Percentiles rank a stretch among this genome's conserved stretches.
Evolutionary conservation across 2,113 vertebrate species (phyloP).

Genomic region (Haemorhous mexicanus): DNA sequence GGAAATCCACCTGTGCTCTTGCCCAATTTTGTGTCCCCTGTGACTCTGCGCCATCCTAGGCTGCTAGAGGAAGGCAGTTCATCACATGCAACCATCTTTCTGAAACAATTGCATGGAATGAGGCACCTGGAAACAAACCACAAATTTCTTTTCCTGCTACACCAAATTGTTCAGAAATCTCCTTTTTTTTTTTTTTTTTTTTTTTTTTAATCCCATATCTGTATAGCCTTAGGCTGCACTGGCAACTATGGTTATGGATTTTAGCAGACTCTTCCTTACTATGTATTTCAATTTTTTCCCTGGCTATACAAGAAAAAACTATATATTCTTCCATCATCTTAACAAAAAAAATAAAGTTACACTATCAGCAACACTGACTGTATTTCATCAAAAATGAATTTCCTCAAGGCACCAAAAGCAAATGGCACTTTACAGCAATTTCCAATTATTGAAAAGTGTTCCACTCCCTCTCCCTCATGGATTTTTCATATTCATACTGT

Average conservation of each 20-base stretch:
- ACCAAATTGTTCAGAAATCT: background rate
- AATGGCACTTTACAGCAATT: background rate
- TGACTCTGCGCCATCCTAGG: accelerated
- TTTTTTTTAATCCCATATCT: background rate
- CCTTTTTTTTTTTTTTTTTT: background rate
- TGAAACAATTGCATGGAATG: background rate
- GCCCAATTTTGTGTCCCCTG: accelerated
- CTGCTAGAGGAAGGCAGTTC: background rate
- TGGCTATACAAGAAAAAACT: background rate
- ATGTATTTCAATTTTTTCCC: background rate
- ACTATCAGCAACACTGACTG: background rate
- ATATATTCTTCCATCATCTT: background rate
- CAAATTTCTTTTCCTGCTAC: background rate
- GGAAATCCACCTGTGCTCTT: background rate
- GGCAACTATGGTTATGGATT: background rate
- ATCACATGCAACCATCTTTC: background rate
- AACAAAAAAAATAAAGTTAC: background rate
- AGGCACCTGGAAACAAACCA: background rate
- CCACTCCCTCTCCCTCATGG: background rate
- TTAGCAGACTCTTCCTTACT: background rate
- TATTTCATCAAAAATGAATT: background rate
- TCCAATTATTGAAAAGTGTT: background rate
- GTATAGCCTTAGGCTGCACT: background rate
- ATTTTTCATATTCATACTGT: background rate
- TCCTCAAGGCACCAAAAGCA: background rate